A percentile compares a stretch with the other conserved stretches of the same genome.
These are phyloP conservation scores for Lasaia peninsularis DNA, from an alignment of 1,140 invertebrate genomes.

Conservation along the genomic window DNA sequence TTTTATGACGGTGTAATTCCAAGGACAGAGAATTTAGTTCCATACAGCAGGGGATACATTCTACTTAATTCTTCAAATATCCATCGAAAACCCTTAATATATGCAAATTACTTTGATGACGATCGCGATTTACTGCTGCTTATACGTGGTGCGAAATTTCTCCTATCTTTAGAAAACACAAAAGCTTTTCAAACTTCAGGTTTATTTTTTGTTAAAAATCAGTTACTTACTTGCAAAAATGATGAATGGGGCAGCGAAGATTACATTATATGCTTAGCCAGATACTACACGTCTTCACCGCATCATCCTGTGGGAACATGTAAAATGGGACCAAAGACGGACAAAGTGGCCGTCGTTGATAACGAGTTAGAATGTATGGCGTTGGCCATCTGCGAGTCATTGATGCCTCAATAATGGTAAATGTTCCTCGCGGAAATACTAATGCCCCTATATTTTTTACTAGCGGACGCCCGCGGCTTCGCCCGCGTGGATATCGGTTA, in stretches of 20 bases:
- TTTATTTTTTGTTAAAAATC: slow-evolving; percentile 76
- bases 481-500: too few relatives aligned
- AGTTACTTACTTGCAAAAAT: slow-evolving; percentile 80
- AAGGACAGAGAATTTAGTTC: slow-evolving; percentile 27
- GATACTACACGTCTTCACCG: slow-evolving; percentile 82
- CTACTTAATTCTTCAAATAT: slow-evolving; percentile 82
- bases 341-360: slow-evolving; percentile 27
- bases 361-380: slow-evolving; percentile 40
- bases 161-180: slow-evolving; percentile 50
- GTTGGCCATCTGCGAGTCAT: too few relatives aligned
- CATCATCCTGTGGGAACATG: slow-evolving; percentile 80
- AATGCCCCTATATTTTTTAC: slow-evolving; percentile 29
- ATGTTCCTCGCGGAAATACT: too few relatives aligned
- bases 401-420: too few relatives aligned
- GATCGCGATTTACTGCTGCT: slow-evolving; percentile 79
- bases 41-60: slow-evolving; percentile 81
- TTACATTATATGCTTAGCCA: slow-evolving; percentile 84
- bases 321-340: slow-evolving; percentile 77
- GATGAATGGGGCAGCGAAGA: slow-evolving; percentile 79
- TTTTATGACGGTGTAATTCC: slow-evolving; percentile 31
- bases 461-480: too few relatives aligned
- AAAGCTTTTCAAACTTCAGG: slow-evolving; percentile 77
- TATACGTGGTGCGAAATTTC: slow-evolving; percentile 42
- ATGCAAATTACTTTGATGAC: slow-evolving; percentile 85
- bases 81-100: slow-evolving; percentile 85